Percentiles rank a stretch among this genome's conserved stretches.
Conservation (phyloP, 2,797 vertebrate genomes). For the Peromyscus nudipes region DNA sequence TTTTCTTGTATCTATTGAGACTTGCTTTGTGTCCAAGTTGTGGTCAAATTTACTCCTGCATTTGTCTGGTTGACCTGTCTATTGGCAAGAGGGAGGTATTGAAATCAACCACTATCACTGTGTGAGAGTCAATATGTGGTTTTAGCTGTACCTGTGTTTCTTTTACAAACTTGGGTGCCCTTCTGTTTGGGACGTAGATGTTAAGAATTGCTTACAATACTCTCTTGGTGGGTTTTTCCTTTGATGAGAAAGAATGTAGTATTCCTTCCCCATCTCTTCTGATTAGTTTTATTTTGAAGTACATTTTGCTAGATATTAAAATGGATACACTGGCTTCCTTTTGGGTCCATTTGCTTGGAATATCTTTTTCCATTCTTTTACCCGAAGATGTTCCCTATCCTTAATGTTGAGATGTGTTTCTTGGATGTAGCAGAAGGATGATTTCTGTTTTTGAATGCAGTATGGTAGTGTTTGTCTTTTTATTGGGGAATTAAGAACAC, state of each 20-base stretch:
- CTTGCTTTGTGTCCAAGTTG: too few relatives aligned
- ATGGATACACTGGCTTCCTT: background rate
- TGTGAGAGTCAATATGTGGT: too few relatives aligned
- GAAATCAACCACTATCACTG: too few relatives aligned
- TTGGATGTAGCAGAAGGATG: background rate
- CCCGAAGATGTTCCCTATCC: background rate
- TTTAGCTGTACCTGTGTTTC: too few relatives aligned
- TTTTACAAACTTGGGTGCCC: too few relatives aligned
- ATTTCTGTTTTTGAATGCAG: background rate
- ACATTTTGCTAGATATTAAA: background rate
- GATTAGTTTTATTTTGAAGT: background rate
- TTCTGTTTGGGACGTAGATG: too few relatives aligned
- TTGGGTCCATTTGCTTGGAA: background rate
- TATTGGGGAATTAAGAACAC: background rate
- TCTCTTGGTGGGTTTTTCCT: background rate
- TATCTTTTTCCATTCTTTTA: background rate
- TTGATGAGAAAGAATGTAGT: background rate
- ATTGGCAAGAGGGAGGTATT: too few relatives aligned
- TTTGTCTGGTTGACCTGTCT: too few relatives aligned
- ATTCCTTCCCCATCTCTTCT: background rate
- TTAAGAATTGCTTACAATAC: background rate
- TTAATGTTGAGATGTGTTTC: background rate
- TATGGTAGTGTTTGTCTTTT: background rate
- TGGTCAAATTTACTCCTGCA: too few relatives aligned
- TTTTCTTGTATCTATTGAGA: too few relatives aligned